These are phyloP conservation scores for Mareca strepera DNA, from an alignment of 2,797 vertebrate species.

Conservation along the genomic window DNA sequence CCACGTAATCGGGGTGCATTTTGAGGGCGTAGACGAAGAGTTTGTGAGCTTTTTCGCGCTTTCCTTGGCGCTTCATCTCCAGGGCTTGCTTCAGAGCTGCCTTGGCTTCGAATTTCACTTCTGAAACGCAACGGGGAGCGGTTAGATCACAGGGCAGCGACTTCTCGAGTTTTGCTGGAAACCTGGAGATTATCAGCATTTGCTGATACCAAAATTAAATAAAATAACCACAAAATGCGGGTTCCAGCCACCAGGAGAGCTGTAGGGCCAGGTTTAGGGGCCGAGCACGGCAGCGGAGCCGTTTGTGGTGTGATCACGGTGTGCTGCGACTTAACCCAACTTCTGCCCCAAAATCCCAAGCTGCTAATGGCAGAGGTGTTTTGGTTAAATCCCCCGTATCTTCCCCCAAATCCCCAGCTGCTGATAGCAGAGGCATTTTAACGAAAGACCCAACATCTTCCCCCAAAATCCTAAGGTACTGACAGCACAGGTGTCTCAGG, in stretches of 20 bases:
- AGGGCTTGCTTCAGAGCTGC: slow-evolving; percentile 91
- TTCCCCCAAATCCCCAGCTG: too few relatives aligned
- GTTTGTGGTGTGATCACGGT: not conserved
- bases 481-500: too few relatives aligned
- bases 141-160: rapidly evolving
- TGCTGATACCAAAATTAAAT: rapidly evolving
- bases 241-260: not conserved
- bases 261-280: not conserved
- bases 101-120: slow-evolving; percentile 87
- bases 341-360: too few relatives aligned
- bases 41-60: slow-evolving; percentile 93
- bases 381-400: too few relatives aligned
- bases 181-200: rapidly evolving
- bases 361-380: too few relatives aligned
- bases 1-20: slow-evolving; percentile 92
- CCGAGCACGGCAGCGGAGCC: rapidly evolving
- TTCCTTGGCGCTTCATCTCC: slow-evolving; percentile 95
- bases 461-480: too few relatives aligned
- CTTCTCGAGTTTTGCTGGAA: not conserved
- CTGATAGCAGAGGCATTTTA: too few relatives aligned
- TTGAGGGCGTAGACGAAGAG: slow-evolving; percentile 93
- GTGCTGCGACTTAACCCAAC: too few relatives aligned
- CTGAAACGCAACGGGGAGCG: slow-evolving; percentile 70
- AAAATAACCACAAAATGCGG: not conserved
- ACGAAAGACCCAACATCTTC: too few relatives aligned